Percentiles rank a stretch among this genome's conserved stretches.
Conservation (phyloP, 2,888 invertebrate species). For the Dioctria linearis region DNA sequence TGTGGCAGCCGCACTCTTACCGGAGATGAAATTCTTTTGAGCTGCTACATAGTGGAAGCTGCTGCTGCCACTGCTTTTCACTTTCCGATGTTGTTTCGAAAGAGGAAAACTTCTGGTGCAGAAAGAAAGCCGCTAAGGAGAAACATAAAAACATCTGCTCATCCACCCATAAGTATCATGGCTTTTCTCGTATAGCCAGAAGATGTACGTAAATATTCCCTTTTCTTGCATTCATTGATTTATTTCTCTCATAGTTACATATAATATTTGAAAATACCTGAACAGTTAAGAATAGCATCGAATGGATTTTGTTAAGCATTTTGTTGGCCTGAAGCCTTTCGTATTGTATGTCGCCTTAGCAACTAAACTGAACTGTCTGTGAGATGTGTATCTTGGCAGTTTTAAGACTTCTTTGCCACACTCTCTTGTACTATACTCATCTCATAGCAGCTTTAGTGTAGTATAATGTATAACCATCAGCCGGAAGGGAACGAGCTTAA, state of each 20-base stretch:
- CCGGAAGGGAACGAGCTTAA: not conserved
- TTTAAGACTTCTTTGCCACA: constrained; percentile 22
- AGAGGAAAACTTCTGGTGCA: no score
- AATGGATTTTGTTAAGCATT: constrained; percentile 27
- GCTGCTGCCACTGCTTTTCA: no score
- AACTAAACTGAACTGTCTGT: not conserved
- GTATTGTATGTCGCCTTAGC: not conserved
- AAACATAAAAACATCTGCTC: no score
- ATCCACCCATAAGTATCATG: no score
- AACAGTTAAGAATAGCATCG: not conserved
- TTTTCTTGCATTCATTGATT: no score
- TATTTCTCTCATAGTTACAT: no score
- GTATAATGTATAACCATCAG: not conserved
- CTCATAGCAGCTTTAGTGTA: not conserved
- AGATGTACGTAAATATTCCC: no score
- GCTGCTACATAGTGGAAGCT: no score
- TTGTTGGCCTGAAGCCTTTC: not conserved
- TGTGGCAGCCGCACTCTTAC: not conserved
- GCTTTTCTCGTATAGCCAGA: no score
- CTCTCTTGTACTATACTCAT: not conserved
- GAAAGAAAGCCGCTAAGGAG: no score
- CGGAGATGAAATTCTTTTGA: no score
- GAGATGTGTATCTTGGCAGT: constrained; percentile 23
- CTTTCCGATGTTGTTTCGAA: no score
- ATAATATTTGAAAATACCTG: constrained; percentile 6